Conservation (phyloP, 1,140 invertebrate species). For the Globodera rostochiensis region DNA sequence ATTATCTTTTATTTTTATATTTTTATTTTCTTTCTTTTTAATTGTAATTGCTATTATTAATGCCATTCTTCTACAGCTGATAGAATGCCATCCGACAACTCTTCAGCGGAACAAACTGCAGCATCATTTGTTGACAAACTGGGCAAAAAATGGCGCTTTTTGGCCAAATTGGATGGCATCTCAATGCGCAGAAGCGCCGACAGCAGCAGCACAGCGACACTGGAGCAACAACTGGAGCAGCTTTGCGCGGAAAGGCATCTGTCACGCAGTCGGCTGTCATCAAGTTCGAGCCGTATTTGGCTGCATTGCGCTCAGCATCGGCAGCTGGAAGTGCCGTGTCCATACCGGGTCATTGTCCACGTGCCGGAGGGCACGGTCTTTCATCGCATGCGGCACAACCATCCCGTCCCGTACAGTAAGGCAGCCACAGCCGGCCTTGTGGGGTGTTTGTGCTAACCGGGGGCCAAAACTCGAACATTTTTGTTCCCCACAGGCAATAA, state of each 20-base stretch:
- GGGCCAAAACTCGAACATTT: no score
- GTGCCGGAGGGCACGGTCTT: background rate
- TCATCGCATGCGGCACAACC: background rate
- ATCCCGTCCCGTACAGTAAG: background rate
- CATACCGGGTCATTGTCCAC: background rate
- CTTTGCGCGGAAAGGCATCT: background rate
- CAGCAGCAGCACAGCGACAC: no score
- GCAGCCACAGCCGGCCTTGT: background rate
- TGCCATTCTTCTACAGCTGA: background rate
- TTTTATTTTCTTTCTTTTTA: background rate
- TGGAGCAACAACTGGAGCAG: background rate
- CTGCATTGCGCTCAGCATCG: background rate
- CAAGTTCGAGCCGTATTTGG: background rate
- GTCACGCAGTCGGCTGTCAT: background rate
- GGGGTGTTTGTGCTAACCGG: no score
- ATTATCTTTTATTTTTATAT: constrained; percentile 1
- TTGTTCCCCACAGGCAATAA: no score
- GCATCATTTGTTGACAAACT: background rate
- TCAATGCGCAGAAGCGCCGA: background rate
- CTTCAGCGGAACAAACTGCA: background rate
- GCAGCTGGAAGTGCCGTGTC: background rate
- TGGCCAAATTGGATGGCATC: background rate
- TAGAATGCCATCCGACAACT: background rate
- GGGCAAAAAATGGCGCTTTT: background rate
- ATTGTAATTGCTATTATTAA: no score